phyloP scores from a whole-genome alignment of 2,888 invertebrate species.

The Mythimna vitellina region DNA sequence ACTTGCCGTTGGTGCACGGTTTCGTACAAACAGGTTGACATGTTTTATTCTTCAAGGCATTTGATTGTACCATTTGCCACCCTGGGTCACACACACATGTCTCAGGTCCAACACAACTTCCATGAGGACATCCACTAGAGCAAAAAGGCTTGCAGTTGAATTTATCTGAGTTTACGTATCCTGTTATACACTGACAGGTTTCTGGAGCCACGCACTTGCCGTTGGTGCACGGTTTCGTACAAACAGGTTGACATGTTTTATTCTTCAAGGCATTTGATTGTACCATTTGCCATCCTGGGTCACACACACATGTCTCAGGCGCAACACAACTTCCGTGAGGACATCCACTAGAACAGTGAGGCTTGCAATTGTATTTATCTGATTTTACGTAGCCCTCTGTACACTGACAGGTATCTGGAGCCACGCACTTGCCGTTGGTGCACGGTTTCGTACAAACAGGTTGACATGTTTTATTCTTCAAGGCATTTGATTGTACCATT shows the following conservation, averaged over 20 bases:
- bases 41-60: background rate
- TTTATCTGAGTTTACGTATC: background rate
- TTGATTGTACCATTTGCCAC: constrained; percentile 4
- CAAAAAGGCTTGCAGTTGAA: constrained; percentile 40
- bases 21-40: constrained; percentile 44
- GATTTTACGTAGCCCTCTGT: constrained; percentile 10
- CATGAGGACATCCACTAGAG: constrained; percentile 32
- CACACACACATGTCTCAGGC: constrained; percentile 41
- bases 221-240: constrained; percentile 24
- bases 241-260: constrained; percentile 43
- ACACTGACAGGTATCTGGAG: constrained; percentile 46
- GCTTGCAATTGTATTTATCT: constrained; percentile 16
- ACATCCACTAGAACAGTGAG: constrained; percentile 22
- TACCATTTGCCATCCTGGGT: constrained; percentile 28
- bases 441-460: constrained; percentile 47
- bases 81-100: constrained; percentile 39
- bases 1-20: constrained; percentile 25
- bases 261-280: background rate
- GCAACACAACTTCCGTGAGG: constrained; percentile 21
- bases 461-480: constrained; percentile 4
- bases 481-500: background rate
- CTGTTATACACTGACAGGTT: constrained; percentile 27
- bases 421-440: constrained; percentile 24
- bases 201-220: constrained; percentile 37
- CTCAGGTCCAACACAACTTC: constrained; percentile 48